phyloP scores from a whole-genome alignment of 1,140 invertebrate species.

The Heliconius nattereri region DNA sequence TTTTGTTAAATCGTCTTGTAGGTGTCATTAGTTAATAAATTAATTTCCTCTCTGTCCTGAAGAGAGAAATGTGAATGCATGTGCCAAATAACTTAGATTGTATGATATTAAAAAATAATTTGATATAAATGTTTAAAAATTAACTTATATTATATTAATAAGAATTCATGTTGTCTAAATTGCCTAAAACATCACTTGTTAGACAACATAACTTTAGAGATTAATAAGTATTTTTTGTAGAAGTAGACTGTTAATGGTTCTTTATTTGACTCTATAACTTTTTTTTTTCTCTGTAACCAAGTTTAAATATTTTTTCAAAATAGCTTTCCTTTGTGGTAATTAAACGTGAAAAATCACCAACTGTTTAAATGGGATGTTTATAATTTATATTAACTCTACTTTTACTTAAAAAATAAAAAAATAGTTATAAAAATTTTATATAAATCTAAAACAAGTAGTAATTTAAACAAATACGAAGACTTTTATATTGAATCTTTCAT shows the following conservation, averaged over 20 bases:
- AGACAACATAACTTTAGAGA: neutral
- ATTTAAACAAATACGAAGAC: neutral
- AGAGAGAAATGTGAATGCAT: constrained; percentile 53
- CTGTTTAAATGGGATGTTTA: too few species aligned
- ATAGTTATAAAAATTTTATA: too few species aligned
- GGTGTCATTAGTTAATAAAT: constrained; percentile 8
- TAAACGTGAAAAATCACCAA: too few species aligned
- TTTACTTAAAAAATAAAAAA: too few species aligned
- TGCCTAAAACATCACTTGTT: neutral
- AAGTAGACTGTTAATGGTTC: neutral
- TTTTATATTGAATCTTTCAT: neutral
- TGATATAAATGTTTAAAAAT: constrained; percentile 9
- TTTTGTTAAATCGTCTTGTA: constrained; percentile 12
- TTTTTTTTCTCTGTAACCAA: too few species aligned
- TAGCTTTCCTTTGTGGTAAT: too few species aligned
- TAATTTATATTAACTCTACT: too few species aligned
- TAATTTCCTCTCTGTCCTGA: constrained; percentile 24
- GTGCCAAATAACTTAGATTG: constrained; percentile 56
- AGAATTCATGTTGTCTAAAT: neutral
- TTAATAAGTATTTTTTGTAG: neutral
- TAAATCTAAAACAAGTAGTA: neutral
- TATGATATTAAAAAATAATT: constrained; percentile 12
- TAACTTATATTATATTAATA: neutral
- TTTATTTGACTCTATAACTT: neutral
- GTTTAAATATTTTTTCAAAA: too few species aligned